A percentile compares a stretch with the other conserved stretches of the same genome.
These are phyloP conservation scores for Cebidichthys violaceus DNA, from an alignment of 2,113 vertebrate species.

Conservation along the genomic window DNA sequence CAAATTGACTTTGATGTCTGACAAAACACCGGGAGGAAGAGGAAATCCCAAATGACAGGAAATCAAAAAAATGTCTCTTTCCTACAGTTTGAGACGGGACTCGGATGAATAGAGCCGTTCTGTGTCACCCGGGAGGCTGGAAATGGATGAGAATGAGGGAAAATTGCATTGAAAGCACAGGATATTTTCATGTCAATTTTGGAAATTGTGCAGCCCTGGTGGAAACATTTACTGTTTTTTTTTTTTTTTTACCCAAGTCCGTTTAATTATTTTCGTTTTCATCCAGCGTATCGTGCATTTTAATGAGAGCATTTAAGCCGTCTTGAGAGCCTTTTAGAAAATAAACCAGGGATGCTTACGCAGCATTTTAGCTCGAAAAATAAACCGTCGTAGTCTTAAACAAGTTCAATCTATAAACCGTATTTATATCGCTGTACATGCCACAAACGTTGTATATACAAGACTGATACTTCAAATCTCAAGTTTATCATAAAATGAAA, in stretches of 20 bases:
- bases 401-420: conserved; percentile 34
- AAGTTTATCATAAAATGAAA: conserved; percentile 17
- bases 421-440: conserved; percentile 35
- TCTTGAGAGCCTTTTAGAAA: conserved; percentile 62
- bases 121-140: conserved; percentile 51
- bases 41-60: conserved; percentile 79
- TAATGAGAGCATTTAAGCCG: conserved; percentile 65
- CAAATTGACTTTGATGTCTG: conserved; percentile 81
- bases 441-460: neutral
- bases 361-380: conserved; percentile 58
- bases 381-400: conserved; percentile 51
- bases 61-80: conserved; percentile 75
- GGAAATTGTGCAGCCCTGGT: conserved; percentile 64
- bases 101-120: conserved; percentile 74
- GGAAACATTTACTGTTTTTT: conserved; percentile 61
- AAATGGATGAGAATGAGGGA: conserved; percentile 60
- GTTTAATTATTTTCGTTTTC: conserved; percentile 78
- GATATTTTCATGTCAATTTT: conserved; percentile 68
- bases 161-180: conserved; percentile 61
- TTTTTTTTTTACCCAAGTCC: conserved; percentile 21
- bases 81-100: conserved; percentile 58
- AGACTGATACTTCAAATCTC: neutral
- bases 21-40: conserved; percentile 74
- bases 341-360: conserved; percentile 63
- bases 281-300: conserved; percentile 62